Evolutionary conservation across 2,113 vertebrate species (phyloP).

Genomic region (Pteronura brasiliensis): DNA sequence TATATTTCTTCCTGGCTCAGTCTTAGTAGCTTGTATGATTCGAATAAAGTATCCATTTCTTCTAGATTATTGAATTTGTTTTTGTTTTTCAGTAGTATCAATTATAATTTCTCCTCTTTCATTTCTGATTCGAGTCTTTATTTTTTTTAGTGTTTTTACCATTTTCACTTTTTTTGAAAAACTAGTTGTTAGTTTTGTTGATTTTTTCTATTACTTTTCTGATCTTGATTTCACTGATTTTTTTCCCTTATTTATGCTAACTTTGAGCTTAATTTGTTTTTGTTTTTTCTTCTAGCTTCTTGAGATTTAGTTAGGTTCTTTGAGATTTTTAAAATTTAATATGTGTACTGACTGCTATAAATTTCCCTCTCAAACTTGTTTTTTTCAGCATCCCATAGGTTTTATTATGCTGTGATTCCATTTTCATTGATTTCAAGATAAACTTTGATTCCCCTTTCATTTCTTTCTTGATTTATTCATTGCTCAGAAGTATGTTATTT

Average conservation of each 20-base stretch:
- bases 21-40: not conserved
- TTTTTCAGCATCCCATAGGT: not conserved
- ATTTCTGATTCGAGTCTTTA: not conserved
- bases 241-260: not conserved
- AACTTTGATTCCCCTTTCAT: not conserved
- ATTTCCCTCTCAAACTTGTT: not conserved
- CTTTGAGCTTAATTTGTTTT: not conserved
- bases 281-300: not conserved
- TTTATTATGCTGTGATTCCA: not conserved
- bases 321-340: not conserved
- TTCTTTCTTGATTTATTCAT: not conserved
- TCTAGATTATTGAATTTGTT: not conserved
- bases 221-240: not conserved
- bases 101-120: not conserved
- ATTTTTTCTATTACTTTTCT: not conserved
- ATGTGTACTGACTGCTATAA: not conserved
- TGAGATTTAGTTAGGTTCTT: not conserved
- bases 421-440: not conserved
- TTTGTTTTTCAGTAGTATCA: not conserved
- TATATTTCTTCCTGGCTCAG: not conserved
- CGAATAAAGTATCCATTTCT: not conserved
- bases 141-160: not conserved
- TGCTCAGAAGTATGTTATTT: not conserved
- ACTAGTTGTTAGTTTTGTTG: not conserved
- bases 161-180: not conserved